phyloP scores from a whole-genome alignment of 64 coral and sea anemone genomes.

The Montipora sp. region DNA sequence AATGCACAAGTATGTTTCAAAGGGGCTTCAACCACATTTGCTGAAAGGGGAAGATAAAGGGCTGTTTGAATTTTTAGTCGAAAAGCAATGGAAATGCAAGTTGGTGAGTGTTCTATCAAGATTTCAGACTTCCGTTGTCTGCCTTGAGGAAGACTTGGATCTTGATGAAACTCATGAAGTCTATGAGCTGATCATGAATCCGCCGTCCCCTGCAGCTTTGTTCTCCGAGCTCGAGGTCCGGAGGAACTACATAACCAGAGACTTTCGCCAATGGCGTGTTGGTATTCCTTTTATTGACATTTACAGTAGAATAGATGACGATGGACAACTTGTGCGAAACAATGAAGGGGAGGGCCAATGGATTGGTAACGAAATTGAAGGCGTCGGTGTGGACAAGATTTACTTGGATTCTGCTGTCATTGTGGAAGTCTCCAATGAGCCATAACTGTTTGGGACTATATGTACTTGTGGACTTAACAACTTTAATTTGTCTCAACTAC shows the following conservation, averaged over 20 bases:
- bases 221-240: no score
- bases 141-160: background rate
- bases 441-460: no score
- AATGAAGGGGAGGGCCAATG: background rate
- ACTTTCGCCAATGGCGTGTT: background rate
- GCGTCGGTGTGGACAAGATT: conserved; percentile 45
- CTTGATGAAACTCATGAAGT: conserved; percentile 26
- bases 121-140: background rate
- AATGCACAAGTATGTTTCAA: conserved; percentile 32
- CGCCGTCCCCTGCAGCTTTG: no score
- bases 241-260: no score
- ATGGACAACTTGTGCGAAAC: background rate
- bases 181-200: conserved; percentile 9
- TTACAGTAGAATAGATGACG: background rate
- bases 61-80: background rate
- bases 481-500: no score
- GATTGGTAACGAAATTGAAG: conserved; percentile 19
- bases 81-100: conserved; percentile 33
- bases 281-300: conserved; percentile 48
- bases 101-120: conserved; percentile 30
- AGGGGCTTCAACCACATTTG: conserved; percentile 37
- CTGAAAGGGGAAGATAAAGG: conserved; percentile 42
- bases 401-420: conserved; percentile 32
- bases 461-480: no score
- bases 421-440: background rate